Evolutionary conservation across 2,113 vertebrate species (phyloP), one percentile per base, ranked within the genome.

Genomic region (Dryoscopus gambensis): DNA sequence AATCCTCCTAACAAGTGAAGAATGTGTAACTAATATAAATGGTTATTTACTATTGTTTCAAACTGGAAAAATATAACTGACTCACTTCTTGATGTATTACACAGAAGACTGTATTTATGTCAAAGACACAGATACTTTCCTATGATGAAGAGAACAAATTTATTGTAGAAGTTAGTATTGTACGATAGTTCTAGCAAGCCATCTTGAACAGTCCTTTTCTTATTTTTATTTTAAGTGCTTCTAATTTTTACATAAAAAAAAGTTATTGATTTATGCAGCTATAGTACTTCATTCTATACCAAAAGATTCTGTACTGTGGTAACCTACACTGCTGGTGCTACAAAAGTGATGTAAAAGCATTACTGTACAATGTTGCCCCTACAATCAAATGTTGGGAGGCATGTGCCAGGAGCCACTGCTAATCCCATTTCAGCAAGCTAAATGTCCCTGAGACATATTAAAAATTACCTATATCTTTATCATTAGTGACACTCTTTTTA

Each of bases 361-460:
- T 24, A 27, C 40, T 15, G 20, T n/a, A 47, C 0, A 0, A 46
- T 3, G 10, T 8, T 76, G 30, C 5, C 12, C 7, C 20, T 27
- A 49, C 25, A 49, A 50, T 13, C 28, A 49, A 71, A 67, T 3
- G 7, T 0, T 19, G 23, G 18, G 28, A 46, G 11, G 21, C 7
- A 16, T 0, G 0, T 15, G 23, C 9, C 22, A 65, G 20, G 10
- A 78, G 30, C 11, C 39, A 64, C 33, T 33, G 76, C 55, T 70
- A 81, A 84, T 35, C 11, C 20, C 39, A 57, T 37, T 53, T 64
- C 56, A 50, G 73, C 16, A 89, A 97, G 24, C 18, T 65, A 12
- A 65, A 67, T 25, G 30, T 53, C 39, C 49, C 24, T 50, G 23
- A 79, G 33, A 27, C 11, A 10, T 44, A 71, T 15, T 52, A 24